Percentiles rank a stretch among this genome's conserved stretches.
Evolutionary conservation across 2,797 vertebrate species (phyloP).

Genomic region (Apogon talboti): DNA sequence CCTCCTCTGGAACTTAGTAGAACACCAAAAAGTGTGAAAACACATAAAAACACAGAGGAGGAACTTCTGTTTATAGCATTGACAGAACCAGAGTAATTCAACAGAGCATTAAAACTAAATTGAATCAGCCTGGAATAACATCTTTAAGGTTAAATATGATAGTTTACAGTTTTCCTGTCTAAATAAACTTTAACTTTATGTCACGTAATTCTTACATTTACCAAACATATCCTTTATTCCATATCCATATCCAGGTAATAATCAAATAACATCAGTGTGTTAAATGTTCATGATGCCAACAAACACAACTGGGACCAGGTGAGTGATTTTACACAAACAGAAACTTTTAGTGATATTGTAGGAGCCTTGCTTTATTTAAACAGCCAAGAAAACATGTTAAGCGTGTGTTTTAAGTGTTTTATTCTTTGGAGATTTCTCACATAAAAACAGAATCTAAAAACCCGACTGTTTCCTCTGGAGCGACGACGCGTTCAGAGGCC

Average conservation of each 20-base stretch:
- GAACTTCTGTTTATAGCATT: too few relatives aligned
- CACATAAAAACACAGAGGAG: slow-evolving; percentile 1
- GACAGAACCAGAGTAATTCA: not conserved
- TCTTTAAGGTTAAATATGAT: too few relatives aligned
- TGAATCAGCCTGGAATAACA: not conserved
- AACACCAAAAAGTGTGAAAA: slow-evolving; percentile 42
- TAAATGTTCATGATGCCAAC: not conserved
- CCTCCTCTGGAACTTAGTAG: slow-evolving; percentile 50
- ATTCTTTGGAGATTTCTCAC: too few relatives aligned
- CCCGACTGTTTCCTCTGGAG: not conserved
- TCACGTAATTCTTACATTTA: not conserved
- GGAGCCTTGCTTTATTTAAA: too few relatives aligned
- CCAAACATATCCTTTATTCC: not conserved
- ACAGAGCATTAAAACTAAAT: not conserved
- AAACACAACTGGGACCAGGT: not conserved
- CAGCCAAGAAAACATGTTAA: too few relatives aligned
- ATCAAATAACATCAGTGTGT: not conserved
- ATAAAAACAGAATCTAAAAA: too few relatives aligned
- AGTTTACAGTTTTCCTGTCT: not conserved
- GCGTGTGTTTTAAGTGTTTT: too few relatives aligned
- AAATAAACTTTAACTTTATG: not conserved
- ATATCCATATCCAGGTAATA: not conserved
- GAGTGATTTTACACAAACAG: not conserved
- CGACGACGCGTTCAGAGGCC: slow-evolving; percentile 56
- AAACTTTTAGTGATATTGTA: too few relatives aligned